These are phyloP conservation scores for Lacerta viridis DNA, from an alignment of 2,797 vertebrate species.

Conservation along the genomic window DNA sequence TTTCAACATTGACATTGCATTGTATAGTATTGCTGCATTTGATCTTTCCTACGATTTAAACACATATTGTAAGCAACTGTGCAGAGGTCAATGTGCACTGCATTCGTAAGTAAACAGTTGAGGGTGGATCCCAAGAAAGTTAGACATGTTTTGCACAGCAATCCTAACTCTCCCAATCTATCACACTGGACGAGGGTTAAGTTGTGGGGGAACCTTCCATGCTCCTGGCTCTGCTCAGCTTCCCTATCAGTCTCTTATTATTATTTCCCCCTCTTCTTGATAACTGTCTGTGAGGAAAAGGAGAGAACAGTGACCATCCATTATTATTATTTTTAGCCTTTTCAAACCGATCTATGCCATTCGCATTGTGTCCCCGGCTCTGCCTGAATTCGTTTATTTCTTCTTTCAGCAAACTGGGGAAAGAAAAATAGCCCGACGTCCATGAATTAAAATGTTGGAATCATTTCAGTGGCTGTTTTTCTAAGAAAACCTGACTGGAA, in stretches of 20 bases:
- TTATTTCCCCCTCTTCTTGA: neutral
- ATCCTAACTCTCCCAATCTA: too few relatives aligned
- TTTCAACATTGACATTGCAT: too few relatives aligned
- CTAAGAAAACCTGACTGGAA: neutral
- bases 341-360: conserved; percentile 50
- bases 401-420: conserved; percentile 35
- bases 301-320: neutral
- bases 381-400: conserved; percentile 61
- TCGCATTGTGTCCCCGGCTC: conserved; percentile 28
- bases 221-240: too few relatives aligned
- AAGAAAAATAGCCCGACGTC: neutral
- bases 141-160: neutral
- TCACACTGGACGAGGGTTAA: too few relatives aligned
- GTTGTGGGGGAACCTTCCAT: too few relatives aligned
- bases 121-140: too few relatives aligned
- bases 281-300: neutral
- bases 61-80: too few relatives aligned
- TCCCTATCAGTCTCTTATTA: neutral
- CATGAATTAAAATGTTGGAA: neutral
- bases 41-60: too few relatives aligned
- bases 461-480: conserved; percentile 9
- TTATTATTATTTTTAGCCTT: neutral
- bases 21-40: too few relatives aligned
- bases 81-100: too few relatives aligned
- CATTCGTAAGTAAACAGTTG: too few relatives aligned